Conservation (phyloP, 2,113 vertebrate genomes). For the Ameiurus melas region DNA sequence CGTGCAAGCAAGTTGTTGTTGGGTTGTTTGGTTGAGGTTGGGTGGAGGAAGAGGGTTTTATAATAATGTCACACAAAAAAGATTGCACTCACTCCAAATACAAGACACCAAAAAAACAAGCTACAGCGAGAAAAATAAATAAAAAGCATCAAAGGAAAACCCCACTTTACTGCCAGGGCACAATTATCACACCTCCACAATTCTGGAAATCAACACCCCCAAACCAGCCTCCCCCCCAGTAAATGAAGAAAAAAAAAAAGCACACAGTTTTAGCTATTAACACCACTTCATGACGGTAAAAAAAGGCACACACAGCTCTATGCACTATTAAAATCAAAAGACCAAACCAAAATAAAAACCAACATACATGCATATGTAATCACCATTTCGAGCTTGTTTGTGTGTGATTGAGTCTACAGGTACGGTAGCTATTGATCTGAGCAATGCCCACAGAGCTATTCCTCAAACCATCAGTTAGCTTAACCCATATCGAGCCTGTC, state of each 20-base stretch:
- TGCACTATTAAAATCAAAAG: slow-evolving; percentile 82
- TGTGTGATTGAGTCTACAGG: slow-evolving; percentile 96
- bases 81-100: slow-evolving; percentile 87
- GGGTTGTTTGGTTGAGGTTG: slow-evolving; percentile 69
- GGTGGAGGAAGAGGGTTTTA: slow-evolving; percentile 14
- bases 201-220: slow-evolving; percentile 79
- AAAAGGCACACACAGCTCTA: slow-evolving; percentile 93
- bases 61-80: slow-evolving; percentile 77
- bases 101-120: slow-evolving; percentile 76
- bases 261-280: slow-evolving; percentile 98
- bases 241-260: slow-evolving; percentile 76
- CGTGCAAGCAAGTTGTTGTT: slow-evolving; percentile 79
- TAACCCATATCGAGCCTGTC: slow-evolving; percentile 99
- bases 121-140: slow-evolving; percentile 75
- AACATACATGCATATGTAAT: slow-evolving; percentile 99
- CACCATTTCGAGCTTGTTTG: slow-evolving; percentile 97
- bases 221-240: slow-evolving; percentile 81
- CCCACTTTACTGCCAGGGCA: slow-evolving; percentile 81
- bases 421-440: slow-evolving; percentile 80
- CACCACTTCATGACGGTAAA: slow-evolving; percentile 97
- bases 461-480: slow-evolving; percentile 98
- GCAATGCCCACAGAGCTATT: slow-evolving; percentile 95
- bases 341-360: slow-evolving; percentile 72
- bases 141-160: slow-evolving; percentile 74
- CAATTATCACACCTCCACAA: slow-evolving; percentile 88